phyloP scores from a whole-genome alignment of 2,797 vertebrate genomes.

The Epinephelus coioides region DNA sequence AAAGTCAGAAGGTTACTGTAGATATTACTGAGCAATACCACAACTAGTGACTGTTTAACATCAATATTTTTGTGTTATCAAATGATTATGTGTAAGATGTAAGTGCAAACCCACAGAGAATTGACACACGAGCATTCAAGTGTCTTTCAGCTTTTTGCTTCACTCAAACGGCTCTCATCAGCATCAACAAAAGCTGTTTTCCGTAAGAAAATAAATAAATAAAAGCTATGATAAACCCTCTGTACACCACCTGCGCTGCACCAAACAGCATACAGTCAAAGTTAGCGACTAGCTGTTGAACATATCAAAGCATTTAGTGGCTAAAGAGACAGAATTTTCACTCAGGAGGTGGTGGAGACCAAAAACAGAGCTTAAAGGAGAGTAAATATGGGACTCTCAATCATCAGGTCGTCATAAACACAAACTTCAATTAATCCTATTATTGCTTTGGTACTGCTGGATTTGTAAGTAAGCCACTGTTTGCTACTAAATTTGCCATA shows the following conservation, averaged over 20 bases:
- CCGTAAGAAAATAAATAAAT: not conserved
- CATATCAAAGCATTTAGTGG: not conserved
- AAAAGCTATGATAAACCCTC: not conserved
- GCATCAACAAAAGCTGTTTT: not conserved
- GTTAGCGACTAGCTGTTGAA: not conserved
- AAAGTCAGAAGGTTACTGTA: slow-evolving; percentile 5
- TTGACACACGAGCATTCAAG: not conserved
- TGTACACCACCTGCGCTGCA: too few relatives aligned
- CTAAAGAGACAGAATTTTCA: not conserved
- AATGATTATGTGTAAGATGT: not conserved
- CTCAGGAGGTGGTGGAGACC: not conserved
- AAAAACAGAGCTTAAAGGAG: not conserved
- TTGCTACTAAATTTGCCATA: not conserved
- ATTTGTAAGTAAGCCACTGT: not conserved
- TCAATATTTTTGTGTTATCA: not conserved
- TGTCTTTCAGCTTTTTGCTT: not conserved
- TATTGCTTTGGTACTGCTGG: not conserved
- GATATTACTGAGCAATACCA: not conserved
- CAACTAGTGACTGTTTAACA: not conserved
- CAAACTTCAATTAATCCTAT: not conserved
- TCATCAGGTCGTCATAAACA: not conserved
- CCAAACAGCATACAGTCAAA: not conserved
- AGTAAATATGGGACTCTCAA: not conserved
- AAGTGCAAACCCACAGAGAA: not conserved
- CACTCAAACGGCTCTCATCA: not conserved